Evolutionary conservation across 2,888 invertebrate genomes (phyloP).

Genomic region (Clistopyga incitator): DNA sequence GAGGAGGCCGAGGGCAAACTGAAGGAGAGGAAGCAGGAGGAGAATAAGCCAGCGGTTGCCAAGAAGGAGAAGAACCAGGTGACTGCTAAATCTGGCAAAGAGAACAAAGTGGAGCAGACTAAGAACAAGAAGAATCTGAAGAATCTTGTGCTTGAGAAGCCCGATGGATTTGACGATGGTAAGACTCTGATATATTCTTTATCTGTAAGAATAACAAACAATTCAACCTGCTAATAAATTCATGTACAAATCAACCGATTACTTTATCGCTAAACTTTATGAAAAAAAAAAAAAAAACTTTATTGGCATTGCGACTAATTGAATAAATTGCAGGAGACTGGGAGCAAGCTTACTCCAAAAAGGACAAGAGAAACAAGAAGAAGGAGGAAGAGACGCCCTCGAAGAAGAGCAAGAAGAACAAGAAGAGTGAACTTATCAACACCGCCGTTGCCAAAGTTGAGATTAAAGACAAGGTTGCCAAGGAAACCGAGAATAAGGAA

Average conservation of each 20-base stretch:
- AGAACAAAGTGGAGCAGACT: conserved; percentile 85
- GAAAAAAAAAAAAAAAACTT: background rate
- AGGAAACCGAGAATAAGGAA: conserved; percentile 85
- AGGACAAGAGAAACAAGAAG: conserved; percentile 90
- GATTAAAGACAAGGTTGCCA: conserved; percentile 85
- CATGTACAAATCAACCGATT: background rate
- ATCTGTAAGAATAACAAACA: background rate
- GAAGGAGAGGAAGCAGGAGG: conserved; percentile 84
- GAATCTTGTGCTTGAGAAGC: conserved; percentile 87
- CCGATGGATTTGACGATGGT: conserved; percentile 90
- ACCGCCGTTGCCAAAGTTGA: conserved; percentile 81
- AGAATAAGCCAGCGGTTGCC: conserved; percentile 84
- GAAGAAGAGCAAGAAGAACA: conserved; percentile 85
- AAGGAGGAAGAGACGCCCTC: conserved; percentile 86
- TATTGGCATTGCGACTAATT: background rate
- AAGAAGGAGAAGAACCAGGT: conserved; percentile 80
- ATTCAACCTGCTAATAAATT: background rate
- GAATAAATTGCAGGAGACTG: conserved; percentile 85
- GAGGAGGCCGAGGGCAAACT: conserved; percentile 84
- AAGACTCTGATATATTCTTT: conserved; percentile 43
- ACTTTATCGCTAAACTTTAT: background rate
- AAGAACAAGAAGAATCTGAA: conserved; percentile 88
- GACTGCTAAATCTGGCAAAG: conserved; percentile 79
- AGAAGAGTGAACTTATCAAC: conserved; percentile 85
- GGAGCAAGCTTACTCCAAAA: conserved; percentile 89